Base-by-base conservation (phyloP, 2,113 vertebrate genomes). In the Oreochromis spilurus region DNA sequence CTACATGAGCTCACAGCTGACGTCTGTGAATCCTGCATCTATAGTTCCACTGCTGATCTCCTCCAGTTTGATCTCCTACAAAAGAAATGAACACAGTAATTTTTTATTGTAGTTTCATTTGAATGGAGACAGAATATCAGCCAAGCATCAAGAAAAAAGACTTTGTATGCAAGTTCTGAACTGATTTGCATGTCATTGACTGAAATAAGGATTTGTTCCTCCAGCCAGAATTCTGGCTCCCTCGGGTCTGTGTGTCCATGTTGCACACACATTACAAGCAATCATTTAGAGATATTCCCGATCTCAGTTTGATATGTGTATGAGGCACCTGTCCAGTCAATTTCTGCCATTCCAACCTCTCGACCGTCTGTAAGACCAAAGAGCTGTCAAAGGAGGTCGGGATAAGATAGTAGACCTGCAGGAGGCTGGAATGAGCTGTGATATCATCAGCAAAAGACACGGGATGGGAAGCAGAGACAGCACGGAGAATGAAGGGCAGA, bases 241-340 rank as follows among this genome's bases (percentile, higher is more conserved):
- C 34, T 7, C 65, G 16, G 36, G n/a, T 21, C 65, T 43, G n/a
- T 24, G 7, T 1, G 4, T n/a, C 65, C 40, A 38, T 0, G 0
- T 40, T 40, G 7, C 1, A 43, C 36, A 24, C 12, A 24, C n/a
- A 70, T 24, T 4, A 9, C 7, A 43, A 21, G 10, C 34, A 38
- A 36, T 65, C 9, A 12, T 24, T 29, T 58, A 9, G 21, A 57
- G 55, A 9, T 16, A 19, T 19, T 65, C 58, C 57, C 0, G 0
- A 60, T 60, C 14, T 60, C 57, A 17, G 29, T 29, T 60, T 31
- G 0, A 34, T 19, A 2, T 6, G 29, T 62, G 58, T 36, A 11
- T 19, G 19, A 62, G 29, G 31, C 58, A 65, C 0, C 62, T 13
- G 34, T 38, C 19, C 34, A 21, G 29, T 62, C 9, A 36, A 17